Evolutionary conservation across 2,797 vertebrate species (phyloP).

Genomic region (Apogon talboti): DNA sequence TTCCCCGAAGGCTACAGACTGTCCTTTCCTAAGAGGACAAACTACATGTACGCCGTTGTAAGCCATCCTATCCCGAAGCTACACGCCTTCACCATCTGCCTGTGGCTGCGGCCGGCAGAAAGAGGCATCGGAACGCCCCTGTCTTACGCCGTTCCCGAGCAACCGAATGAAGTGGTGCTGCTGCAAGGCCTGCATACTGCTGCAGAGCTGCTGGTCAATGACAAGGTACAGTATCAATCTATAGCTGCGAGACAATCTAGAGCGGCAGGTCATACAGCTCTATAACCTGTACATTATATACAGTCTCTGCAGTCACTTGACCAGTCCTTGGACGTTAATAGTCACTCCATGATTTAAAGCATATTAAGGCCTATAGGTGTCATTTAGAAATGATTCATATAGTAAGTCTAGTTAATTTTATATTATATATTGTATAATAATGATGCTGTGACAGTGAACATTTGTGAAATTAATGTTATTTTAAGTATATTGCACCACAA

Average conservation of each 20-base stretch:
- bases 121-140: slow-evolving; percentile 90
- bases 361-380: too few relatives aligned
- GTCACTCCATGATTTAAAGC: too few relatives aligned
- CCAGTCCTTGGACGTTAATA: too few relatives aligned
- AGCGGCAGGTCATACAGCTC: neutral
- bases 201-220: slow-evolving; percentile 93
- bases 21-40: slow-evolving; percentile 91
- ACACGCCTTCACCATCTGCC: slow-evolving; percentile 89
- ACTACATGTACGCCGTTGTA: slow-evolving; percentile 93
- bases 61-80: slow-evolving; percentile 89
- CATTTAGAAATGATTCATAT: too few relatives aligned
- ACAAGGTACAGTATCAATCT: slow-evolving; percentile 85
- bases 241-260: neutral
- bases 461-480: too few relatives aligned
- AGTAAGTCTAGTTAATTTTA: too few relatives aligned
- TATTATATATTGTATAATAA: too few relatives aligned
- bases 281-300: neutral
- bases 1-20: slow-evolving; percentile 90
- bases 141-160: slow-evolving; percentile 91
- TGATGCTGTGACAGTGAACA: too few relatives aligned
- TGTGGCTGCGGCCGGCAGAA: slow-evolving; percentile 91
- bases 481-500: too few relatives aligned
- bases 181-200: slow-evolving; percentile 90
- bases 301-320: neutral
- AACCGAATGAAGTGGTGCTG: slow-evolving; percentile 94